phyloP scores from a whole-genome alignment of 2,113 vertebrate genomes.

The Albula glossodonta region DNA sequence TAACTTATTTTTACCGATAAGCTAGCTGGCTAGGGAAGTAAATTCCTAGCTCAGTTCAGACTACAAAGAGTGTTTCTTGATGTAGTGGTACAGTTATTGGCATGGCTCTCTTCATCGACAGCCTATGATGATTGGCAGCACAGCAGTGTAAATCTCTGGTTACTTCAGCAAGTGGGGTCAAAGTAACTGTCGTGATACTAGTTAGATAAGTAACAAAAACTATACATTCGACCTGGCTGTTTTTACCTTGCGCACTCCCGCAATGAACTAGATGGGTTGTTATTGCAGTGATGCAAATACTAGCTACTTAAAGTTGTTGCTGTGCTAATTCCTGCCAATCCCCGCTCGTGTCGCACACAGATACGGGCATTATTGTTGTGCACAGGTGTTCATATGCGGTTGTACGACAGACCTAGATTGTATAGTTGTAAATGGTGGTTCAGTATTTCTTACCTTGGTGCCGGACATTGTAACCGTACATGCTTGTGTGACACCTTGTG shows the following conservation, averaged over 20 bases:
- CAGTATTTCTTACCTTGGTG: background rate
- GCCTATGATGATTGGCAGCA: background rate
- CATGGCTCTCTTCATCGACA: no score
- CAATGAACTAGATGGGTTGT: no score
- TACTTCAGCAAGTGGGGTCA: background rate
- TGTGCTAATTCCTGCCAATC: no score
- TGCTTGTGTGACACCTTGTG: background rate
- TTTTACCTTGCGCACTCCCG: no score
- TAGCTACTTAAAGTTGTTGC: no score
- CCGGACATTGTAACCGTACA: background rate
- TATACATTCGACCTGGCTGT: no score
- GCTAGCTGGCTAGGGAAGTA: background rate
- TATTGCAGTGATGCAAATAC: no score
- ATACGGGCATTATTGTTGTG: background rate
- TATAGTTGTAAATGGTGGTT: background rate
- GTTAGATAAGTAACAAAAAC: no score
- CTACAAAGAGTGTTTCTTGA: background rate
- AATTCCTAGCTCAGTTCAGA: background rate
- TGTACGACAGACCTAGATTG: background rate
- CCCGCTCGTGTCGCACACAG: no score
- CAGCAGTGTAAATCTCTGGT: background rate
- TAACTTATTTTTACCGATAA: background rate
- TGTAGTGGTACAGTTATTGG: background rate
- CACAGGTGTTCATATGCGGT: background rate
- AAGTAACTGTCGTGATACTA: no score